Percentiles rank a stretch among this genome's conserved stretches.
phyloP scores from a whole-genome alignment of 2,797 vertebrate genomes.

The Naso thynnoides region DNA sequence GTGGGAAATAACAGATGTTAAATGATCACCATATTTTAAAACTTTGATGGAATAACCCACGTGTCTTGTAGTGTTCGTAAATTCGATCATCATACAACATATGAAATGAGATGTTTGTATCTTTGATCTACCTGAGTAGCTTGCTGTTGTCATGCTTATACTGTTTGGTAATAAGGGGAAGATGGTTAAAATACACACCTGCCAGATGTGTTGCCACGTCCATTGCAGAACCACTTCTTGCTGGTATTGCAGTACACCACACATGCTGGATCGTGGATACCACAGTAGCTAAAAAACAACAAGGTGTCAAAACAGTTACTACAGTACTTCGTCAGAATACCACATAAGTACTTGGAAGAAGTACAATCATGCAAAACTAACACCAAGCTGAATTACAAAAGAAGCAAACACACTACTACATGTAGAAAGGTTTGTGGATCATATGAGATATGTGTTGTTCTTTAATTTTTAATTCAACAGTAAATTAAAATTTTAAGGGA shows the following conservation, averaged over 20 bases:
- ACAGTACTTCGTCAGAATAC: not conserved
- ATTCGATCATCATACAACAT: not conserved
- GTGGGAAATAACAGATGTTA: not conserved
- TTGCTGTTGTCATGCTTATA: constrained; percentile 2
- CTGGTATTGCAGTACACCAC: constrained; percentile 99
- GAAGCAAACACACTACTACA: no score
- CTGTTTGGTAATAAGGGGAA: not conserved
- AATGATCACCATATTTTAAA: not conserved
- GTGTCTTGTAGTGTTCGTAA: not conserved
- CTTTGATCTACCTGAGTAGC: not conserved
- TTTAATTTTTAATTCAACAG: not conserved
- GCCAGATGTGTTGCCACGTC: constrained; percentile 98
- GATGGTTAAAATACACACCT: constrained; percentile 80
- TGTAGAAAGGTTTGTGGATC: not conserved
- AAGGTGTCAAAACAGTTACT: constrained; percentile 8
- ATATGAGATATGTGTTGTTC: not conserved
- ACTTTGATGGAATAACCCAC: not conserved
- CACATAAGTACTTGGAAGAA: not conserved
- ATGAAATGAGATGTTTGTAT: not conserved
- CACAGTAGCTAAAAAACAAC: constrained; percentile 90
- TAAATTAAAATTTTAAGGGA: not conserved
- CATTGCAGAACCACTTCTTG: constrained; percentile 99
- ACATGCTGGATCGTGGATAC: constrained; percentile 98
- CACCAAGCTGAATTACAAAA: not conserved
- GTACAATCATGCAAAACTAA: not conserved